Conservation (phyloP, 2,888 invertebrate genomes). For the Synergus umbraculus region DNA sequence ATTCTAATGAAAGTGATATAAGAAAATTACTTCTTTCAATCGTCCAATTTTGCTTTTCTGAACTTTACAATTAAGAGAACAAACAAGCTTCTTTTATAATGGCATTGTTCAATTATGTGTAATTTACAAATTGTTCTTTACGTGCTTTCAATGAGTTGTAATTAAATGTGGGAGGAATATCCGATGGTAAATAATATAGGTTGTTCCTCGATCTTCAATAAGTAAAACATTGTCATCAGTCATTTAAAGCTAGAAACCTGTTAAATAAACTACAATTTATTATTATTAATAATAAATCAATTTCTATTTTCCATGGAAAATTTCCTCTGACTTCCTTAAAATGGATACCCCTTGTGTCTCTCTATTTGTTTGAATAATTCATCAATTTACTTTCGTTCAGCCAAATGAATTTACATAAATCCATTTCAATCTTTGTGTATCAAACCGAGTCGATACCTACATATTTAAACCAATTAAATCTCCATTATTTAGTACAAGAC, state of each 20-base stretch:
- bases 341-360: no score
- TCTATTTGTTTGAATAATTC: background rate
- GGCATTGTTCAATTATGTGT: conserved; percentile 19
- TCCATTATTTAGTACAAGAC: background rate
- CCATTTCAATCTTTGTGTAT: background rate
- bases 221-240: no score
- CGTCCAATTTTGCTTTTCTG: background rate
- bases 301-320: no score
- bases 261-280: no score
- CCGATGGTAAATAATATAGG: conserved; percentile 12
- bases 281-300: no score
- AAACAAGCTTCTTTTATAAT: background rate
- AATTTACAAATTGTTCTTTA: conserved; percentile 8
- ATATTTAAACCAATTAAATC: background rate
- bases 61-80: background rate
- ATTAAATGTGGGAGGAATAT: conserved; percentile 23
- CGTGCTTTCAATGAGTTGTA: conserved; percentile 21
- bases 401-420: background rate
- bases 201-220: background rate
- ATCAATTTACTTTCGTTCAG: background rate
- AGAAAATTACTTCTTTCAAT: background rate
- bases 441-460: background rate
- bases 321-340: no score
- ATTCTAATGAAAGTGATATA: background rate
- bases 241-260: no score